phyloP scores from a whole-genome alignment of 2,888 invertebrate species.

The Altica lythri region DNA sequence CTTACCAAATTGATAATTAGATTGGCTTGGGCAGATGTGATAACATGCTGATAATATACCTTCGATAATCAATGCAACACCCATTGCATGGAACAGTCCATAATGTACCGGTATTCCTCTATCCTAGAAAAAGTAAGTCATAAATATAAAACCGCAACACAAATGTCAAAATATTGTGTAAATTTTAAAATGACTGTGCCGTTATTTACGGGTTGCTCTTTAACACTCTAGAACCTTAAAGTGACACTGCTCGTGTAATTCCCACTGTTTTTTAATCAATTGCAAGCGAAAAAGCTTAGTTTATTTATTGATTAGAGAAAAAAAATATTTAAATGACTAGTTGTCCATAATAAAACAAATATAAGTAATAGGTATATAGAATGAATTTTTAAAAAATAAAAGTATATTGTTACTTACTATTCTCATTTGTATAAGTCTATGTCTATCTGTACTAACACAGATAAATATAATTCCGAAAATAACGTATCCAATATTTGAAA shows the following conservation, averaged over 20 bases:
- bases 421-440: constrained; percentile 46
- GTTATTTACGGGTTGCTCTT: too few relatives aligned
- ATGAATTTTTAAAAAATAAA: neutral
- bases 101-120: constrained; percentile 78
- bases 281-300: too few relatives aligned
- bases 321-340: too few relatives aligned
- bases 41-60: constrained; percentile 86
- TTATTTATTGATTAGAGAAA: too few relatives aligned
- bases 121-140: constrained; percentile 58
- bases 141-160: too few relatives aligned
- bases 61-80: constrained; percentile 82
- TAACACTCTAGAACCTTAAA: too few relatives aligned
- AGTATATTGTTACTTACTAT: constrained; percentile 37
- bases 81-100: constrained; percentile 87
- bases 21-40: constrained; percentile 87
- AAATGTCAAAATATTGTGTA: too few relatives aligned
- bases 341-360: too few relatives aligned
- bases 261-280: too few relatives aligned
- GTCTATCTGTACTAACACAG: constrained; percentile 67
- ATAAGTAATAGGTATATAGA: too few relatives aligned
- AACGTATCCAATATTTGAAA: constrained; percentile 82
- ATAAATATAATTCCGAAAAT: constrained; percentile 79
- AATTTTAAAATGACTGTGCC: too few relatives aligned
- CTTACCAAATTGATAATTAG: constrained; percentile 90
- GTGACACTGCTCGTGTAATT: too few relatives aligned